phyloP scores from a whole-genome alignment of 2,113 vertebrate species.

The Cephalopholis sonnerati region DNA sequence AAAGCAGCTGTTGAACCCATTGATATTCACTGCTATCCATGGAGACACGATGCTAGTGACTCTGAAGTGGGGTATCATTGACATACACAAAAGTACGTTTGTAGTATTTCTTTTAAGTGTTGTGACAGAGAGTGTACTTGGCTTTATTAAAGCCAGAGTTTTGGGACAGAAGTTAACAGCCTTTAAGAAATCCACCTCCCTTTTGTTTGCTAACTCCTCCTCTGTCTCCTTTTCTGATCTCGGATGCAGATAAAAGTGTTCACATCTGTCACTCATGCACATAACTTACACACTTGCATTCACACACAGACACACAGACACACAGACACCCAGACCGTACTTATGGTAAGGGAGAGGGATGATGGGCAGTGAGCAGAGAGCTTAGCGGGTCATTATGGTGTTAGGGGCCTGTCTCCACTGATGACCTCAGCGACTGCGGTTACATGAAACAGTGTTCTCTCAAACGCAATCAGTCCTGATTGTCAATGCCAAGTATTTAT shows the following conservation, averaged over 20 bases:
- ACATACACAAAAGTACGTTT: background rate
- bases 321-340: background rate
- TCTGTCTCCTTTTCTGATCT: background rate
- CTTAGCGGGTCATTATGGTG: slow-evolving; percentile 33
- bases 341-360: background rate
- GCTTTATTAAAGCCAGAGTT: background rate
- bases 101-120: background rate
- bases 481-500: background rate
- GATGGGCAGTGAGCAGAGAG: slow-evolving; percentile 18
- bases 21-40: background rate
- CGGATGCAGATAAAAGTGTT: slow-evolving; percentile 6
- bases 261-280: slow-evolving; percentile 9
- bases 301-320: background rate
- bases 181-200: background rate
- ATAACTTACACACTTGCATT: background rate
- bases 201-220: background rate
- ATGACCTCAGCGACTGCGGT: slow-evolving; percentile 1
- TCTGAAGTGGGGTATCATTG: too few relatives aligned
- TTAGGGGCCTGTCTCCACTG: slow-evolving; percentile 19
- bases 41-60: too few relatives aligned
- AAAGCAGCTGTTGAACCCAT: background rate
- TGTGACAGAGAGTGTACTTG: too few relatives aligned
- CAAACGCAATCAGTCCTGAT: background rate
- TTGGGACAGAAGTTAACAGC: background rate
- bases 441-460: background rate